phyloP scores from a whole-genome alignment of 1,140 invertebrate genomes.

The Tetramorium simillimum region DNA sequence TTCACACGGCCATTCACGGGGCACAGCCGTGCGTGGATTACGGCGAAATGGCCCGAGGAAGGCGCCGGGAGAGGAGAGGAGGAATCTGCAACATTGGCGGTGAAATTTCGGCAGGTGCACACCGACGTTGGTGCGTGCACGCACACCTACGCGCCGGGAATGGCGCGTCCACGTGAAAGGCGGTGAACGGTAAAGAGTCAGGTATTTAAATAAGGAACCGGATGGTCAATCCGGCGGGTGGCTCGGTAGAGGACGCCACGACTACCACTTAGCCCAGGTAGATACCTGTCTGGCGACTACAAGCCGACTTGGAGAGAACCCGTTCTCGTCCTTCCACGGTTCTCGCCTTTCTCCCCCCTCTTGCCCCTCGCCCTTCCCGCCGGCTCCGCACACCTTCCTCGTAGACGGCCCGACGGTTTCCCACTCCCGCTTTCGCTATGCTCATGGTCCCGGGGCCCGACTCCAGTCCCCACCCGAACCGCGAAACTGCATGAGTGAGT shows the following conservation, averaged over 20 bases:
- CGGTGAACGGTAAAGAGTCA: constrained; percentile 76
- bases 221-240: constrained; percentile 69
- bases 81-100: not conserved
- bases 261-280: constrained; percentile 59
- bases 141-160: not conserved
- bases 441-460: constrained; percentile 65
- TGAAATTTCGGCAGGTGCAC: constrained; percentile 72
- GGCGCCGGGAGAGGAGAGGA: not conserved
- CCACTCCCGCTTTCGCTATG: constrained; percentile 57
- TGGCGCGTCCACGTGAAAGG: constrained; percentile 59
- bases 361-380: not conserved
- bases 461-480: constrained; percentile 71
- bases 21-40: not conserved
- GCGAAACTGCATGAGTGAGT: constrained; percentile 77
- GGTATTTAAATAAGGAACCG: constrained; percentile 80
- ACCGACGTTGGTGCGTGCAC: not conserved
- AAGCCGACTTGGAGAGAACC: constrained; percentile 59
- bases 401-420: constrained; percentile 51
- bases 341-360: constrained; percentile 42
- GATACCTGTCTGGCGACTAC: constrained; percentile 62
- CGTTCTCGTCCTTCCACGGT: constrained; percentile 65
- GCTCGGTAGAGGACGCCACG: constrained; percentile 79
- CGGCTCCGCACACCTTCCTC: constrained; percentile 16
- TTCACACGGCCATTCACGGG: constrained; percentile 49
- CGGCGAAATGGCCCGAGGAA: not conserved